phyloP scores from a whole-genome alignment of 2,888 invertebrate genomes.

The Drosophila ezoana region DNA sequence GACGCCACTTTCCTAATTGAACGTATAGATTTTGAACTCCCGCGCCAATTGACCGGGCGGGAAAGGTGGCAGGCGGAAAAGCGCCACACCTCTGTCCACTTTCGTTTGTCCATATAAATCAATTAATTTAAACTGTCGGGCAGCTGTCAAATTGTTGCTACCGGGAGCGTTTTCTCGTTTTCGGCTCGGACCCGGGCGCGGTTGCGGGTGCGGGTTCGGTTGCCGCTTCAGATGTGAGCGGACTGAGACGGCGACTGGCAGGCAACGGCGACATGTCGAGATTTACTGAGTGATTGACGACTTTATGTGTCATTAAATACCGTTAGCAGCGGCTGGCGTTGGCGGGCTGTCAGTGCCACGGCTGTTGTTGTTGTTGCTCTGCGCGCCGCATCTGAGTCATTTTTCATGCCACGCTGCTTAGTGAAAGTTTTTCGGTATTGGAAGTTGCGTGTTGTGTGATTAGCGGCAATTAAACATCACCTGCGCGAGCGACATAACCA shows the following conservation, averaged over 20 bases:
- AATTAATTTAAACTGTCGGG: slow-evolving; percentile 83
- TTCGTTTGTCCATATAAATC: slow-evolving; percentile 72
- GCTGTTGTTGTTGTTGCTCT: slow-evolving; percentile 30
- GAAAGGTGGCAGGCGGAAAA: slow-evolving; percentile 1
- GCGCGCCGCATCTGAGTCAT: slow-evolving; percentile 53
- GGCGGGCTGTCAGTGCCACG: slow-evolving; percentile 20
- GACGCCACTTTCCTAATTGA: slow-evolving; percentile 55
- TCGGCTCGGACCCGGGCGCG: slow-evolving; percentile 14
- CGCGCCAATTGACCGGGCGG: not conserved
- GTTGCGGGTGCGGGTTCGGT: slow-evolving; percentile 21
- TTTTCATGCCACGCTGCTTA: slow-evolving; percentile 64
- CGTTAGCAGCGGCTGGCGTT: slow-evolving; percentile 63
- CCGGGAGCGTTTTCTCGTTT: slow-evolving; percentile 69
- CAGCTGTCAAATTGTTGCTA: slow-evolving; percentile 83
- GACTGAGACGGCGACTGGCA: slow-evolving; percentile 14
- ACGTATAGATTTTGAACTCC: slow-evolving; percentile 18
- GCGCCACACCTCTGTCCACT: slow-evolving; percentile 53
- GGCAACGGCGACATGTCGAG: slow-evolving; percentile 67
- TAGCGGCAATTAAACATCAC: slow-evolving; percentile 59
- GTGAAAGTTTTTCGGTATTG: slow-evolving; percentile 57
- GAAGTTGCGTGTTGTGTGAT: slow-evolving; percentile 47
- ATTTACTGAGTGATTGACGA: slow-evolving; percentile 82
- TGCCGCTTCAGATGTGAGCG: slow-evolving; percentile 17
- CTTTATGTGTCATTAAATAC: slow-evolving; percentile 82
- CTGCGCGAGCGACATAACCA: slow-evolving; percentile 23